Evolutionary conservation across 2,113 vertebrate species (phyloP).

Genomic region (Tychaedon coryphoeus): DNA sequence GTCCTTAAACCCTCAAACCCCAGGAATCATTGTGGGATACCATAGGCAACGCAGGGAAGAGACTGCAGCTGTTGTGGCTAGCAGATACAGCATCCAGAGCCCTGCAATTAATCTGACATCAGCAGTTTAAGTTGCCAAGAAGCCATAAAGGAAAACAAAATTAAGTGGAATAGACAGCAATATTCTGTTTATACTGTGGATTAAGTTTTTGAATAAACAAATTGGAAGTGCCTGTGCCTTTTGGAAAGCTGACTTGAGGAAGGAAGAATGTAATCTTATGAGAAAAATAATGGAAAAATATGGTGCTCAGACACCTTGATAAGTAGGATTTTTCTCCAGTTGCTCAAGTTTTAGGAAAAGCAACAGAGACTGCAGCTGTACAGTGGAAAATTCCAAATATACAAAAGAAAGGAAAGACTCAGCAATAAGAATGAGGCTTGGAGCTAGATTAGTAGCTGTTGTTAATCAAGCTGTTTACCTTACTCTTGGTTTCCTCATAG

Average conservation of each 20-base stretch:
- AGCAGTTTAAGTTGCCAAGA: not conserved
- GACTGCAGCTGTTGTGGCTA: not conserved
- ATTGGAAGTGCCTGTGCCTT: not conserved
- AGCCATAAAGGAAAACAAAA: not conserved
- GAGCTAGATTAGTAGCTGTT: not conserved
- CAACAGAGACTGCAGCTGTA: not conserved
- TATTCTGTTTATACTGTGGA: not conserved
- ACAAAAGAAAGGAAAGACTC: not conserved
- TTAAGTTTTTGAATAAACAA: not conserved
- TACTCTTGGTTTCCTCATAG: not conserved
- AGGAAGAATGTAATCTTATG: not conserved
- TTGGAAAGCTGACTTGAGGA: not conserved
- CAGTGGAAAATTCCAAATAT: not conserved
- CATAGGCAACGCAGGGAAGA: not conserved
- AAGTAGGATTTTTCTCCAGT: not conserved
- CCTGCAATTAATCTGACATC: not conserved
- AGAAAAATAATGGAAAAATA: not conserved
- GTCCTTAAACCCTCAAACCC: not conserved
- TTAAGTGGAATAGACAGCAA: not conserved
- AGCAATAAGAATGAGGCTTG: not conserved
- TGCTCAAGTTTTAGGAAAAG: not conserved
- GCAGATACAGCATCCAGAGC: not conserved
- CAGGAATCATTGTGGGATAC: not conserved
- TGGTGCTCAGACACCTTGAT: not conserved
- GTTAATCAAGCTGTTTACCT: not conserved